Percentiles rank a stretch among this genome's conserved stretches.
Evolutionary conservation across 2,113 vertebrate species (phyloP).

Genomic region (Rattus rattus): DNA sequence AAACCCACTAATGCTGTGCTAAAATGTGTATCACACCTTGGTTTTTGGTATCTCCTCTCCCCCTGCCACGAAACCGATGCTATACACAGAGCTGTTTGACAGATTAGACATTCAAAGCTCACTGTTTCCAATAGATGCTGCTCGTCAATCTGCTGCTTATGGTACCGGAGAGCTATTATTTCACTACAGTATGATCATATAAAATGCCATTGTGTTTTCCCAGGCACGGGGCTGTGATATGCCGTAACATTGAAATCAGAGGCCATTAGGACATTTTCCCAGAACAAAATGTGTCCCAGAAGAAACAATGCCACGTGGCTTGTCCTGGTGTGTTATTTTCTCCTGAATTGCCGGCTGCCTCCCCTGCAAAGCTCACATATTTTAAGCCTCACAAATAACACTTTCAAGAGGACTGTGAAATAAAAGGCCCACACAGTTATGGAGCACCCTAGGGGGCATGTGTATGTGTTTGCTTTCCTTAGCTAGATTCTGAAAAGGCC

Average conservation of each 20-base stretch:
- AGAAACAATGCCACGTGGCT: constrained; percentile 64
- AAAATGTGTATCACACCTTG: constrained; percentile 37
- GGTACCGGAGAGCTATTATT: constrained; percentile 65
- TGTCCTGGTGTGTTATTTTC: constrained; percentile 72
- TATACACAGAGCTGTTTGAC: not conserved
- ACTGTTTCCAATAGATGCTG: constrained; percentile 57
- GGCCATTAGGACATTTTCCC: constrained; percentile 74
- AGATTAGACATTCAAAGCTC: constrained; percentile 60
- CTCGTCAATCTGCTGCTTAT: not conserved
- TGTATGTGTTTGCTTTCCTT: constrained; percentile 53
- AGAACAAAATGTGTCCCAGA: constrained; percentile 76
- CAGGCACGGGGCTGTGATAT: constrained; percentile 54
- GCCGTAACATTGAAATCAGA: constrained; percentile 64
- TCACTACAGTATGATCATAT: constrained; percentile 59
- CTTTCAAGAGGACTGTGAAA: constrained; percentile 65
- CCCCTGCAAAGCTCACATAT: constrained; percentile 45
- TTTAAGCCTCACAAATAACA: constrained; percentile 76
- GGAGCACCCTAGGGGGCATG: constrained; percentile 38
- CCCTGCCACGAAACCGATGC: not conserved
- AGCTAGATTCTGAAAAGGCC: constrained; percentile 16
- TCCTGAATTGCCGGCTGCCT: constrained; percentile 37
- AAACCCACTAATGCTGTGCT: constrained; percentile 16
- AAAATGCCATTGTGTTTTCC: constrained; percentile 72
- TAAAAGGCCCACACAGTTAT: constrained; percentile 64
- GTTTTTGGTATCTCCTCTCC: constrained; percentile 11